Base-by-base conservation (phyloP, 1,140 invertebrate species). In the Neodiprion virginianus region DNA sequence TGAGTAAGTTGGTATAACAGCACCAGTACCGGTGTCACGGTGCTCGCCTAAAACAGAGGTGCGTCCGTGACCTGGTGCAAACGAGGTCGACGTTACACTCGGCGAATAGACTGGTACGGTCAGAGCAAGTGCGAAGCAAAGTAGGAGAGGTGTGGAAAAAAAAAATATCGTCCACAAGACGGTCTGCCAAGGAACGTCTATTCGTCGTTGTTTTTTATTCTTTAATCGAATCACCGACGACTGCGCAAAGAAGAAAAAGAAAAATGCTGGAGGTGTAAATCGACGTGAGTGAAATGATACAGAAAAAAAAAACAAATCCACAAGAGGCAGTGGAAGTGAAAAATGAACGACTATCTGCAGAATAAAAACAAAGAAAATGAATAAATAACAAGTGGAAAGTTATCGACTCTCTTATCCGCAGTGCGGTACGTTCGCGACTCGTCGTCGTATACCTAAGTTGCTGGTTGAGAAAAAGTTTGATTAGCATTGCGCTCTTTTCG, bases 1-100 rank as follows among this genome's bases (percentile, higher is more conserved):
- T 17, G 53, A 61, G 28, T 40, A 40, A 61, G 53, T 17, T 8
- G n/a, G 11, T 61, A 17, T 40, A 40, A 12, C 53, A 61, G 4
- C n/a, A 61, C 53, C 53, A 61, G 53, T 12, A 40, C 53, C 8
- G n/a, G 53, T 61, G 53, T 61, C 53, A 61, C 53, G 53, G 11
- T 17, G n/a, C 53, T 61, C 53, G 53, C 53, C 53, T 61, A 61
- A 61, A 61, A 61, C 53, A 61, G 53, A 61, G 53, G n/a, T 61
- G n/a, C 53, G 53, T 61, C 53, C 53, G 53, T 61, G 53, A 61
- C 53, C 53, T 61, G 53, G 53, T 17, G 4, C 11, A 12, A 17
- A 61, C 53, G 53, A 17, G 53, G 53, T 4, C 53, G 53, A 61
- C 5, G 53, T 14, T 17, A 61, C 53, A 8, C 3, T 61, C 53